Conservation (phyloP, 2,888 invertebrate species). For the Cryptocephalus primarius region DNA sequence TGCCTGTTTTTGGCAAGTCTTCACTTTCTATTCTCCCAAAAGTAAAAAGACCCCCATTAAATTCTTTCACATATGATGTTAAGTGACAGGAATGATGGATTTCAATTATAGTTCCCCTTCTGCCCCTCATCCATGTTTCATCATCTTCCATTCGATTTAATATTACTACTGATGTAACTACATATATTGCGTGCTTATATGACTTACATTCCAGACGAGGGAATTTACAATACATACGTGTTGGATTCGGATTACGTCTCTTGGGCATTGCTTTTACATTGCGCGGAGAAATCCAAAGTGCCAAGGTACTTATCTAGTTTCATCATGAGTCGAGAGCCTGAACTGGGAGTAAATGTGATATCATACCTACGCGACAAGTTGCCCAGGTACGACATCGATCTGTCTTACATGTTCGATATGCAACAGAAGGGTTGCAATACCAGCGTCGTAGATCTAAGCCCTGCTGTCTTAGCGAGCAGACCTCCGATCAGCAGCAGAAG, state of each 20-base stretch:
- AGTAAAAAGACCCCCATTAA: too few species aligned
- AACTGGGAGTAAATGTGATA: conserved; percentile 55
- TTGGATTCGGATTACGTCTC: conserved; percentile 74
- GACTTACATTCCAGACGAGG: conserved; percentile 54
- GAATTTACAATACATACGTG: conserved; percentile 79
- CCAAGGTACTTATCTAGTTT: conserved; percentile 75
- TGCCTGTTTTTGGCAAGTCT: too few species aligned
- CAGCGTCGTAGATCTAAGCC: conserved; percentile 31
- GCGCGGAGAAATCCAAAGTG: conserved; percentile 71
- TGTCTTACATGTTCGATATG: conserved; percentile 76
- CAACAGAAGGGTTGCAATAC: conserved; percentile 56
- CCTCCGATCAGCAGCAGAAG: conserved; percentile 26
- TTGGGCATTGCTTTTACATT: conserved; percentile 75
- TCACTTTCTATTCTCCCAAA: too few species aligned
- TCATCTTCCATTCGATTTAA: too few species aligned
- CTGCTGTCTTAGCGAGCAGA: conserved; percentile 24
- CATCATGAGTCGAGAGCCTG: conserved; percentile 56
- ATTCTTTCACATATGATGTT: too few species aligned
- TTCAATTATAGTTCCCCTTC: too few species aligned
- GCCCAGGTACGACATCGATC: conserved; percentile 72
- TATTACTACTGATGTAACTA: too few species aligned
- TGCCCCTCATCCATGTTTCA: too few species aligned
- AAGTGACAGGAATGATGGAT: too few species aligned
- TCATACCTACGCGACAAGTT: conserved; percentile 68
- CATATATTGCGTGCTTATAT: too few species aligned